Evolutionary conservation across 2,113 vertebrate species (phyloP), one percentile per base, ranked within the genome.

Genomic region (Mobula birostris): DNA sequence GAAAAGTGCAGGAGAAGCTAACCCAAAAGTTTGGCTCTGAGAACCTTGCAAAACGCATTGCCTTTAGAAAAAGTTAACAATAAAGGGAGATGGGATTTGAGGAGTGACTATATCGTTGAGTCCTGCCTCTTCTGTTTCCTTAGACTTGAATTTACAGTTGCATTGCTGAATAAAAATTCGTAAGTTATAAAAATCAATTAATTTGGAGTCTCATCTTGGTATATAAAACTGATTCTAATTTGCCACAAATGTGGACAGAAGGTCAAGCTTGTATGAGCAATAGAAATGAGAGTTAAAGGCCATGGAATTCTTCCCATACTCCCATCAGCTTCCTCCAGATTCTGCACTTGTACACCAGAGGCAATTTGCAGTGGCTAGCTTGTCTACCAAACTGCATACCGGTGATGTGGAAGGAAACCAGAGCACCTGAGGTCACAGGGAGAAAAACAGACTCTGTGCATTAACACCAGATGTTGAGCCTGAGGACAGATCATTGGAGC

Each of bases 11-110:
- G 94, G 94, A 95, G 77, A 95, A 95, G 94, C 56, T 98, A 94
- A 94, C 96, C 83, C 95, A 95, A 94, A 97, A 97, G 95, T 98
- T 96, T 94, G 97, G 97, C 94, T 95, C 96, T 94, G 97, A 97
- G 92, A 97, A 97, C 12, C 96, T 98, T 72, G 96, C 96, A 74
- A 97, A 95, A 74, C 95, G 97, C n/a, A 80, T 96, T 87, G 96
- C 95, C 1, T 97, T 98, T 94, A 96, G 96, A 94, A 96, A 96
- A 78, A 96, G 94, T 94, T 97, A 96, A 40, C 19, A 40, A 14
- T 27, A 9, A 36, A 29, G 70, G 63, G 66, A 91, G 58, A 29
- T 32, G 24, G n/a, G 8, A 72, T 48, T 72, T 68, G 12, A 8
- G 27, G 7, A 7, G 0, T 7, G 9, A 21, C 4, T 5, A 32